Evolutionary conservation across 2,113 vertebrate genomes (phyloP).

Genomic region (Tringa solitaria): DNA sequence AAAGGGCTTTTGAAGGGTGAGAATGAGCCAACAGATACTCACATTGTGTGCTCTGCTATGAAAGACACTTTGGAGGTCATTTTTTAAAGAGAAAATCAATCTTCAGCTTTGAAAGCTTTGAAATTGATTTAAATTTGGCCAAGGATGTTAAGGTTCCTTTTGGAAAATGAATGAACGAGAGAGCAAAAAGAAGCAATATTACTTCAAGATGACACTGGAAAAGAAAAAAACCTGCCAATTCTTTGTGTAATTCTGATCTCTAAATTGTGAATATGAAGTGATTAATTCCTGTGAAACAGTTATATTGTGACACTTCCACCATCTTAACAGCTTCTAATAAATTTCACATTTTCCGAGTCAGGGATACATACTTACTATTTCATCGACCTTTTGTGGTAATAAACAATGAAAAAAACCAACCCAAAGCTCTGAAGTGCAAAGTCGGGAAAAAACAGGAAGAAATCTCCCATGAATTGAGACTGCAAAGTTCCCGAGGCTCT

Average conservation of each 20-base stretch:
- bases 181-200: not conserved
- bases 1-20: constrained; percentile 25
- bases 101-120: constrained; percentile 19
- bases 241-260: not conserved
- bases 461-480: not conserved
- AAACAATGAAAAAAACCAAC: not conserved
- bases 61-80: not conserved
- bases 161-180: not conserved
- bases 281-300: not conserved
- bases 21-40: not conserved
- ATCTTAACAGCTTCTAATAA: not conserved
- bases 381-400: not conserved
- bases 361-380: not conserved
- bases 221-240: not conserved
- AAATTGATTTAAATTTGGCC: not conserved
- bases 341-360: not conserved
- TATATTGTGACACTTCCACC: not conserved
- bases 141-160: not conserved
- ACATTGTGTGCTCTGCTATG: not conserved
- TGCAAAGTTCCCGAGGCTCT: not conserved
- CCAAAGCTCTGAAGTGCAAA: not conserved
- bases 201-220: not conserved
- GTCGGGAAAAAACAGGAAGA: not conserved
- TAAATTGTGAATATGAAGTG: not conserved
- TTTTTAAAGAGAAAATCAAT: constrained; percentile 11